Percentiles rank a stretch among this genome's conserved stretches.
Conservation (phyloP, 2,113 vertebrate species). For the Euleptes europaea region DNA sequence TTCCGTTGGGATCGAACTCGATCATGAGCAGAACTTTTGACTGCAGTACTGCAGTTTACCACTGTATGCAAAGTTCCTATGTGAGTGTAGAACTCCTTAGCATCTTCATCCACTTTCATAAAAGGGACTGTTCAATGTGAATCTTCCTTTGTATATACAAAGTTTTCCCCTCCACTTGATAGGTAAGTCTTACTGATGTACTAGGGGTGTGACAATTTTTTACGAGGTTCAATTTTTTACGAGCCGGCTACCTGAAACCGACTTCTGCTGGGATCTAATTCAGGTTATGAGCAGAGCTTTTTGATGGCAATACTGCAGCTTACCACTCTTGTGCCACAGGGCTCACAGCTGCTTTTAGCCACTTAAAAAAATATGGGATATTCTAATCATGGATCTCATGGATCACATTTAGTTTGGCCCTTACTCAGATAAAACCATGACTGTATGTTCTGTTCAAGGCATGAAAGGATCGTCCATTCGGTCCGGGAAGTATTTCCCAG, state of each 20-base stretch:
- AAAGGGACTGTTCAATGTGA: background rate
- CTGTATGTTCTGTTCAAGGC: background rate
- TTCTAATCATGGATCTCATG: no score
- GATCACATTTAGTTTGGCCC: no score
- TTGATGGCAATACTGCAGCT: no score
- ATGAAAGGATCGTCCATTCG: conserved; percentile 3
- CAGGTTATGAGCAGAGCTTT: no score
- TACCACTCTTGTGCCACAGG: no score
- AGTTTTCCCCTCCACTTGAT: background rate
- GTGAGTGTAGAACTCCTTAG: background rate
- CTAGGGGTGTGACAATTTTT: background rate
- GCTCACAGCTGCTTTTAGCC: no score
- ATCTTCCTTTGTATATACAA: background rate
- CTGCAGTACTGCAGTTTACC: no score
- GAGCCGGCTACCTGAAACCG: no score
- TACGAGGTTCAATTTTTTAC: background rate
- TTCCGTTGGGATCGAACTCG: no score
- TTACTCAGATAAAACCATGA: background rate
- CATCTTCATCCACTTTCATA: background rate
- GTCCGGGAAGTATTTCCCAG: conserved; percentile 9
- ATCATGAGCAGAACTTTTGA: no score
- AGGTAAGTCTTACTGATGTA: background rate
- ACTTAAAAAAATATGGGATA: no score
- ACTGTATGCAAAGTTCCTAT: background rate
- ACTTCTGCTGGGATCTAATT: no score